phyloP scores from a whole-genome alignment of 1,140 invertebrate genomes.

The Drosophila navojoa region DNA sequence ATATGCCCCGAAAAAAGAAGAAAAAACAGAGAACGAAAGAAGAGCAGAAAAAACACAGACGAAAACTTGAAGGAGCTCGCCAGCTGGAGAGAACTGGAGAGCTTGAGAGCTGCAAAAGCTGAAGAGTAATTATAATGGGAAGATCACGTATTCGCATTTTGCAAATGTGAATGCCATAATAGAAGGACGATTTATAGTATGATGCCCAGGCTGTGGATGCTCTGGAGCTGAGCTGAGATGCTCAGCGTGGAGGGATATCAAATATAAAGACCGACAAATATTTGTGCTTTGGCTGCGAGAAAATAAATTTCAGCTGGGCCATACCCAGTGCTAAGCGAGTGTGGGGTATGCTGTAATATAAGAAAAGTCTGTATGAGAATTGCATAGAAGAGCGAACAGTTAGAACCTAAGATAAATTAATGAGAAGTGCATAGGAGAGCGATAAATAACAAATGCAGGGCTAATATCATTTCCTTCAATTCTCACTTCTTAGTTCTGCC shows the following conservation, averaged over 20 bases:
- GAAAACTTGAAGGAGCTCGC: conserved; percentile 16
- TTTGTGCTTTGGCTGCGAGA: conserved; percentile 43
- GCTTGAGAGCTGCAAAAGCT: conserved; percentile 17
- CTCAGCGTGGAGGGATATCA: conserved; percentile 15
- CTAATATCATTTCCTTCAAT: too few relatives aligned
- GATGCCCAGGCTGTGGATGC: conserved; percentile 32
- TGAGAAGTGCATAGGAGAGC: too few relatives aligned
- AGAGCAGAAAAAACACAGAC: conserved; percentile 1
- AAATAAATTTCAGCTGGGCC: conserved; percentile 55
- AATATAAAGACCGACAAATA: conserved; percentile 47
- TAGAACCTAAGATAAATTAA: too few relatives aligned
- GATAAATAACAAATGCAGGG: too few relatives aligned
- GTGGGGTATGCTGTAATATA: not conserved
- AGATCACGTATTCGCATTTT: conserved; percentile 81
- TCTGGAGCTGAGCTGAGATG: not conserved
- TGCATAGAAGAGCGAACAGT: too few relatives aligned
- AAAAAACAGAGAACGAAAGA: not conserved
- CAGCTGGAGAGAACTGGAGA: conserved; percentile 13
- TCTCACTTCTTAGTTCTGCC: too few relatives aligned
- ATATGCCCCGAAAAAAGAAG: conserved; percentile 46
- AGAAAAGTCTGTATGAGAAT: too few relatives aligned
- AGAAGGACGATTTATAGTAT: conserved; percentile 66
- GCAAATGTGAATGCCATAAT: conserved; percentile 68
- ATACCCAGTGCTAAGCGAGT: conserved; percentile 36
- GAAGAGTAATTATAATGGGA: conserved; percentile 75